These are phyloP conservation scores for honey bee (Apis mellifera) DNA, from an alignment of 1,140 invertebrate species.

Conservation along the genomic window Amel_HAv3.1 CM009931.2:3601001-3601500, in stretches of 20 bases:
- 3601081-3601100: conserved; percentile 62
- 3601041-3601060: conserved; percentile 30
- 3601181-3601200: conserved; percentile 66
- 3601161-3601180: conserved; percentile 63
- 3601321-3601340: no score
- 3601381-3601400: no score
- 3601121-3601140: conserved; percentile 66
- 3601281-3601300: no score
- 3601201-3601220: conserved; percentile 60
- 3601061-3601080: conserved; percentile 36
- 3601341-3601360: no score
- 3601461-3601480: no score
- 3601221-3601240: conserved; percentile 2
- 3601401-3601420: no score
- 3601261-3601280: no score
- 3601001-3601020: background rate
- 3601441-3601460: no score
- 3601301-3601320: no score
- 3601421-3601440: no score
- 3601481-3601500: no score
- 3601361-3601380: no score
- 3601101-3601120: conserved; percentile 53
- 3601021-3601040: background rate
- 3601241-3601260: background rate
- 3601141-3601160: conserved; percentile 48